Conservation (phyloP, 2,888 invertebrate species). For the Halictus ligatus region DNA sequence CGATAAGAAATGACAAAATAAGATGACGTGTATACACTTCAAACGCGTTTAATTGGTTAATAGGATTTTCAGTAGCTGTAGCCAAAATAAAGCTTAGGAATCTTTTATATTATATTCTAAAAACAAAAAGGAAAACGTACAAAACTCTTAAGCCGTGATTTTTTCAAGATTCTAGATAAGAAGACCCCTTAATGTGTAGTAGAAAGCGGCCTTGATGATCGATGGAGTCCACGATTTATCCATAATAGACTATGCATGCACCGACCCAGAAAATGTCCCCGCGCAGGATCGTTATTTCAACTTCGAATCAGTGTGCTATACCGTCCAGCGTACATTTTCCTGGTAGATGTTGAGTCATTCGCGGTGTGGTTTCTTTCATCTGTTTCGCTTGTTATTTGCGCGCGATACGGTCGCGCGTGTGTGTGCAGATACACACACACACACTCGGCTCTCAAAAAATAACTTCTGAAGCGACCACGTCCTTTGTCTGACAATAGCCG, state of each 20-base stretch:
- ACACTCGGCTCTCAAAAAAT: background rate
- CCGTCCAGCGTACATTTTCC: background rate
- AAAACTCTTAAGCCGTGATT: too few species aligned
- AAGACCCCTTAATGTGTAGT: background rate
- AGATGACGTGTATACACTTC: too few species aligned
- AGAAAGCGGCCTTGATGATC: background rate
- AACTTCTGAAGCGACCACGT: background rate
- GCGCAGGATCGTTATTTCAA: background rate
- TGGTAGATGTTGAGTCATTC: conserved; percentile 31
- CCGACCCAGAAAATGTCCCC: background rate
- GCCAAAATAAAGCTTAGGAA: too few species aligned
- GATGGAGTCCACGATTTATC: background rate
- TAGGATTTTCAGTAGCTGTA: too few species aligned
- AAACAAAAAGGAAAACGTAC: too few species aligned
- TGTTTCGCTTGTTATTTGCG: background rate
- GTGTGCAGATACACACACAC: too few species aligned
- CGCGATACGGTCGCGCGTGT: background rate
- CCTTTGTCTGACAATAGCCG: conserved; percentile 6
- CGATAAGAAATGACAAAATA: too few species aligned
- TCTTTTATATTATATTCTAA: too few species aligned
- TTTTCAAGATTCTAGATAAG: too few species aligned
- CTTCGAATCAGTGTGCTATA: too few species aligned
- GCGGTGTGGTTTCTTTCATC: conserved; percentile 7
- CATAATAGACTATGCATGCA: background rate
- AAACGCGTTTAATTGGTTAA: too few species aligned